Evolutionary conservation across 2,113 vertebrate species (phyloP), one percentile per base, ranked within the genome.

Genomic region (Austrofundulus limnaeus): DNA sequence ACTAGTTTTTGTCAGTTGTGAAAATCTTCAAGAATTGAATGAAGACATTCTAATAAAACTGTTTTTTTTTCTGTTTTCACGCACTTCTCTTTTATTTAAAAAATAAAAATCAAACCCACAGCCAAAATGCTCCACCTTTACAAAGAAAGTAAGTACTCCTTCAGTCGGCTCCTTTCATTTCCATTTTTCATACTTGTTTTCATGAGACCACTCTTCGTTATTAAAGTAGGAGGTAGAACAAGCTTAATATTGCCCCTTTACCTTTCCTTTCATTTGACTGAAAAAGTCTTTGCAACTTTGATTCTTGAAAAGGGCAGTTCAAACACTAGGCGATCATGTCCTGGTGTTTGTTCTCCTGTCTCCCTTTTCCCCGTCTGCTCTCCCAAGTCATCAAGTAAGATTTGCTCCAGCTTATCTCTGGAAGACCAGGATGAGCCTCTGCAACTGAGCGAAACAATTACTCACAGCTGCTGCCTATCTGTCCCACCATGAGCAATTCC

Each of bases 351-450:
- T 89, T 84, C 86, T 86, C 61, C 75, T 54, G 59, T 66, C 78
- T 89, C 64, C 56, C 77, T 89, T 80, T 77, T 82, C 10, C 9
- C 63, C 78, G 56, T 63, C 85, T 72, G 73, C 80, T 88, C 85
- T 90, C 88, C 59, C 66, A 82, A 86, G 88, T 91, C 51, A 75
- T 78, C 47, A 84, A 86, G 84, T 48, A 73, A 89, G 91, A 92
- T 92, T 87, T 90, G 85, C 69, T 89, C 66, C 68, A 67, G 83
- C 76, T 94, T 92, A 90, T 92, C 87, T 93, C 81, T 89, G 89
- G 87, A 91, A 85, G 83, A 89, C 75, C 81, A 91, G 86, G 82
- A 91, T 91, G 80, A 73, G 67, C 60, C 85, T 86, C 71, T 81
- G 75, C 83, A 77, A 81, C 78, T 85, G 75, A 88, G 88, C 72